Evolutionary conservation across 1,140 invertebrate genomes (phyloP).

Genomic region (Hylaeus anthracinus): DNA sequence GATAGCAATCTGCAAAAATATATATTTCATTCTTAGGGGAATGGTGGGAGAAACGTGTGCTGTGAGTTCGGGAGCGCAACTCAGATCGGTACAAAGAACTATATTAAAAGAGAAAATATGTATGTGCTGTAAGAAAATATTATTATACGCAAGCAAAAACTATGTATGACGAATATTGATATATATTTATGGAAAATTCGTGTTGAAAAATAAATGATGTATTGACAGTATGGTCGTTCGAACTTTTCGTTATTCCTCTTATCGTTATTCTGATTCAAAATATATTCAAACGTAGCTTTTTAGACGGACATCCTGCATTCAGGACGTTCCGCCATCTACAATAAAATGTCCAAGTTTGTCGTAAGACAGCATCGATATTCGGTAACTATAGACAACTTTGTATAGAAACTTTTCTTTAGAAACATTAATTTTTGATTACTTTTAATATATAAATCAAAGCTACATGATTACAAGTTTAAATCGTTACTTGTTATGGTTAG

Average conservation of each 20-base stretch:
- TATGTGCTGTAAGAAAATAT: constrained; percentile 55
- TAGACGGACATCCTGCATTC: too few species aligned
- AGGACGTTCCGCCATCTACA: too few species aligned
- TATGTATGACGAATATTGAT: constrained; percentile 71
- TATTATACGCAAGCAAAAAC: constrained; percentile 60
- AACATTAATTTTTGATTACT: too few species aligned
- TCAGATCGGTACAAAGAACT: constrained; percentile 67
- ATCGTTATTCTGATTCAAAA: too few species aligned
- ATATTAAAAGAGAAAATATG: constrained; percentile 51
- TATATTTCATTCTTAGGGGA: constrained; percentile 24
- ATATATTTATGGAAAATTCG: constrained; percentile 77
- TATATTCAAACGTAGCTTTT: too few species aligned
- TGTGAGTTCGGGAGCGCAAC: constrained; percentile 50
- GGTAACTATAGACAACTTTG: too few species aligned
- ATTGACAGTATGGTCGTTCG: constrained; percentile 48
- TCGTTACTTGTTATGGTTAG: too few species aligned
- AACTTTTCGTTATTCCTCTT: not conserved
- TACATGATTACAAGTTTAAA: too few species aligned
- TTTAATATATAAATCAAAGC: too few species aligned
- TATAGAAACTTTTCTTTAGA: too few species aligned
- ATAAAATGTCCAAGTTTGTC: too few species aligned
- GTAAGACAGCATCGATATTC: too few species aligned
- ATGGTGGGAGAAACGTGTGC: constrained; percentile 28
- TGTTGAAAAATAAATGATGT: constrained; percentile 76
- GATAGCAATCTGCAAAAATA: constrained; percentile 67